A percentile compares a stretch with the other conserved stretches of the same genome.
phyloP scores from a whole-genome alignment of 2,888 invertebrate genomes.

The Caenorhabditis japonica region DNA sequence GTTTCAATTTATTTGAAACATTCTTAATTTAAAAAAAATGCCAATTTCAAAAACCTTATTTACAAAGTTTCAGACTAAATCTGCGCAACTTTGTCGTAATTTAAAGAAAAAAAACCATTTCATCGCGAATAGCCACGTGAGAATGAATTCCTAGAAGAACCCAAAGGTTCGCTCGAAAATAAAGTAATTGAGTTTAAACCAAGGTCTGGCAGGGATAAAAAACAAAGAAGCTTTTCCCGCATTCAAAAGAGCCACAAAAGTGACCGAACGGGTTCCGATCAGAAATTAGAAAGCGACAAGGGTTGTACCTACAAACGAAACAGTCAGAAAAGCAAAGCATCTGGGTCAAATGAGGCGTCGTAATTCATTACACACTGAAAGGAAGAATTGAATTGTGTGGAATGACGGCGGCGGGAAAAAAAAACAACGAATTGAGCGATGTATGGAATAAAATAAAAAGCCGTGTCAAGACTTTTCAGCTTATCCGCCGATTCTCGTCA shows the following conservation, averaged over 20 bases:
- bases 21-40: too few relatives aligned
- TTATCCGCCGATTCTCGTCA: background rate
- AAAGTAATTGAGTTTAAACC: conserved; percentile 43
- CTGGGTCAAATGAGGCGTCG: conserved; percentile 31
- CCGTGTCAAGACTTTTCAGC: background rate
- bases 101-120: too few relatives aligned
- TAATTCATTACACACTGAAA: conserved; percentile 20
- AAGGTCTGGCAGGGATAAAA: conserved; percentile 17
- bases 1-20: too few relatives aligned
- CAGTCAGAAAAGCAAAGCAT: conserved; percentile 14
- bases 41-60: too few relatives aligned
- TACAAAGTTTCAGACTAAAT: too few relatives aligned
- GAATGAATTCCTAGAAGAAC: too few relatives aligned
- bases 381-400: background rate
- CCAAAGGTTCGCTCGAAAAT: conserved; percentile 7
- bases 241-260: background rate
- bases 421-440: background rate
- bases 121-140: too few relatives aligned
- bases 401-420: background rate
- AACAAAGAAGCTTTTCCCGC: background rate
- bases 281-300: too few relatives aligned
- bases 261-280: background rate
- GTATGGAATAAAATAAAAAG: background rate
- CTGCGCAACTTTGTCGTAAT: too few relatives aligned
- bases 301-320: conserved; percentile 10